A percentile compares a stretch with the other conserved stretches of the same genome.
These are phyloP conservation scores for Phaetusa simplex DNA, from an alignment of 2,113 vertebrate genomes.

Conservation along the genomic window DNA sequence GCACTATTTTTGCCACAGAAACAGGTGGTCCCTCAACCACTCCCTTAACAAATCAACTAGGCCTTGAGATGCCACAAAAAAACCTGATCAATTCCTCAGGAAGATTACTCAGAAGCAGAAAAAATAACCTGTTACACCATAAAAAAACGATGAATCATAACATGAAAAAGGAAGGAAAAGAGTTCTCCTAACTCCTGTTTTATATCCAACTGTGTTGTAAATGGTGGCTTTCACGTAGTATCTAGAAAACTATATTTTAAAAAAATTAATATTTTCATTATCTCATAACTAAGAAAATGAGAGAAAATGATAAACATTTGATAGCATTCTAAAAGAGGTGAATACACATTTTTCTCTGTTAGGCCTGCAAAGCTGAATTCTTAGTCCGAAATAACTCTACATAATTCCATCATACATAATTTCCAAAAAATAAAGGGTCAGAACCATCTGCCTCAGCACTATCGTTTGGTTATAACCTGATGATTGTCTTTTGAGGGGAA, in stretches of 20 bases:
- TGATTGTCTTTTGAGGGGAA: background rate
- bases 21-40: background rate
- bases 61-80: background rate
- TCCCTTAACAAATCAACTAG: background rate
- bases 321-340: background rate
- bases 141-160: background rate
- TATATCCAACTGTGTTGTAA: background rate
- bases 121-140: background rate
- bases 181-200: background rate
- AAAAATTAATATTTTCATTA: background rate
- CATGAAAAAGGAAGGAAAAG: background rate
- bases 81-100: background rate
- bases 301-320: background rate
- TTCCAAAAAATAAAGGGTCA: background rate
- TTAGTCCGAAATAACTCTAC: background rate
- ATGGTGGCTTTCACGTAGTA: background rate
- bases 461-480: background rate
- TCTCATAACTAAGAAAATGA: background rate
- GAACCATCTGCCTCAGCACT: background rate
- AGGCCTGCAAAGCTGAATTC: background rate
- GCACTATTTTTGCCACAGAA: background rate
- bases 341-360: background rate
- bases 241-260: background rate
- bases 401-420: background rate
- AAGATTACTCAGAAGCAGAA: background rate